Conservation (phyloP, 2,113 vertebrate species). For the Osmerus mordax region DNA sequence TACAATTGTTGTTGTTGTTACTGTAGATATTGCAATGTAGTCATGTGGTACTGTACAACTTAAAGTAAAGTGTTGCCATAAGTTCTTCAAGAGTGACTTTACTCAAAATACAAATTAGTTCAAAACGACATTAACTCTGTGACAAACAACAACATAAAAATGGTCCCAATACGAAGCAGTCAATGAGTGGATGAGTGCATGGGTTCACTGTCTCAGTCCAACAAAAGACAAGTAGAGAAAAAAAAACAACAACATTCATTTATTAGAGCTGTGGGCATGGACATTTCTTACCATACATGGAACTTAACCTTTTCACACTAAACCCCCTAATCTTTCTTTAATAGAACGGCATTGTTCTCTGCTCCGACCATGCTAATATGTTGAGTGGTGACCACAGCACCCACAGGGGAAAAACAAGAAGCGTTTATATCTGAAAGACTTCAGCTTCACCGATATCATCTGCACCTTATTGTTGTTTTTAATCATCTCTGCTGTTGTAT, state of each 20-base stretch:
- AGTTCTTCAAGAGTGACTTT: background rate
- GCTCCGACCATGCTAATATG: background rate
- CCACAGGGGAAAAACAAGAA: background rate
- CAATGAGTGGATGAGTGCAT: too few relatives aligned
- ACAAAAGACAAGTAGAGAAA: too few relatives aligned
- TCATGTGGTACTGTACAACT: too few relatives aligned
- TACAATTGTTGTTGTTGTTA: too few relatives aligned
- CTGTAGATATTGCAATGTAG: too few relatives aligned
- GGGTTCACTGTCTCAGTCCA: too few relatives aligned
- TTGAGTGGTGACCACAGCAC: background rate
- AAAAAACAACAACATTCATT: background rate
- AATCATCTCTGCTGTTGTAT: conserved; percentile 57
- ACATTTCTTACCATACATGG: background rate
- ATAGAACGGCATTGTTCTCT: background rate
- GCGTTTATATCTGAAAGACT: background rate
- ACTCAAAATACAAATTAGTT: background rate
- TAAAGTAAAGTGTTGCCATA: too few relatives aligned
- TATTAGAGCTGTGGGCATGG: background rate
- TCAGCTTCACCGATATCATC: background rate
- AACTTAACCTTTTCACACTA: background rate
- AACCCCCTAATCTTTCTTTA: background rate
- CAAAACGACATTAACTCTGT: too few relatives aligned
- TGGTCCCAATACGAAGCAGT: too few relatives aligned
- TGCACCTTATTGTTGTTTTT: conserved; percentile 54
- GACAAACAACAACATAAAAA: too few relatives aligned